Base-by-base conservation (phyloP, 2,113 vertebrate genomes). In the Chaenocephalus aceratus region DNA sequence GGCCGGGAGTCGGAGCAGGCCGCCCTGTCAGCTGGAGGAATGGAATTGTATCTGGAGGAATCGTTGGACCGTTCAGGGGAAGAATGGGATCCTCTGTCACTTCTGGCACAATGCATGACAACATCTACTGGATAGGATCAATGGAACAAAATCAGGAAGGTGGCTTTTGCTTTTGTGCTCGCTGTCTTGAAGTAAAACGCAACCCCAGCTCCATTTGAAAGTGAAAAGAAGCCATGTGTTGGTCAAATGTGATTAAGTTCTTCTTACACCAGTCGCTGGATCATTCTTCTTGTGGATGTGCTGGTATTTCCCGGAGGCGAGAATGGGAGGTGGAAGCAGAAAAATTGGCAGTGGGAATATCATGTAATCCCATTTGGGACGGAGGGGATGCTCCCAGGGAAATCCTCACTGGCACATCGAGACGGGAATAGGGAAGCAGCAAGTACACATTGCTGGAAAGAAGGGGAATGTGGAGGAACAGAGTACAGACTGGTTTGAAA, bases 301-400 rank as follows among this genome's bases (percentile, higher is more conserved):
- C 58, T 76, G 73, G 68, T 84, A 58, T 67, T 79, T 82, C 70
- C 81, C 18, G 0, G 44, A 57, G 62, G 75, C 36, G 48, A 62
- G 48, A 36, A 65, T 51, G 69, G 58, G 41, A 51, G 75, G 64
- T 66, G 56, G 44, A 69, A 59, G 48, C 45, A 67, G 65, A 45
- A 59, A 75, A 59, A 70, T 53, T 60, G 71, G 78, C 74, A 26
- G n/a, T 49, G 84, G 85, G 88, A 92, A 91, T 90, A 86, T 83
- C 66, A 72, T 91, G 91, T 93, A 90, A 92, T 90, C 88, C 85
- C 82, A 88, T 91, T 91, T 88, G 77, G 83, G 85, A 75, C 64
- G 81, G 69, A 84, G 75, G 76, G 78, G 68, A 84, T 30, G 79
- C 84, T 90, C 51, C 59, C 11, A 76, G 87, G 83, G 72, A 90